These are phyloP conservation scores for Lepeophtheirus nordmannii DNA, from an alignment of 2,888 invertebrate species.

Conservation along the genomic window DNA sequence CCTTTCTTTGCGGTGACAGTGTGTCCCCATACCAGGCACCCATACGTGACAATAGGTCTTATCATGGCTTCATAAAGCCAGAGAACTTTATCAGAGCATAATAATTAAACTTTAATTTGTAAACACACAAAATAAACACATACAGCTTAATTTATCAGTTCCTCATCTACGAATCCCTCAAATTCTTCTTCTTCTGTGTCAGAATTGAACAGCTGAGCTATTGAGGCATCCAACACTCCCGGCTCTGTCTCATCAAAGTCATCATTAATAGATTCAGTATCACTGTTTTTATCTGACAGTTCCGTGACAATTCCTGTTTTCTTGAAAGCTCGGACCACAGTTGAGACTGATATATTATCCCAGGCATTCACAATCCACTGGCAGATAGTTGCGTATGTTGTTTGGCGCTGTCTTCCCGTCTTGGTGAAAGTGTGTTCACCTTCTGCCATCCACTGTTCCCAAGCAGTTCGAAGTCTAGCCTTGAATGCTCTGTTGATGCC, in stretches of 20 bases:
- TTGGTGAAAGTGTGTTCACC: not conserved
- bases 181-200: slow-evolving; percentile 2
- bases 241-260: not conserved
- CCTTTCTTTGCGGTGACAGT: too few species aligned
- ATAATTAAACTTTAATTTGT: not conserved
- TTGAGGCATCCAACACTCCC: not conserved
- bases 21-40: too few species aligned
- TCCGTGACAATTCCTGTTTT: not conserved
- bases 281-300: not conserved
- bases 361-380: slow-evolving; percentile 2
- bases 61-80: too few species aligned
- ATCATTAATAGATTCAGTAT: not conserved
- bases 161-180: slow-evolving; percentile 1
- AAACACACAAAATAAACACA: not conserved
- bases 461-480: not conserved
- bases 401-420: not conserved
- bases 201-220: not conserved
- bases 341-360: not conserved
- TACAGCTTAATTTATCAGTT: not conserved
- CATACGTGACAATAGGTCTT: too few species aligned
- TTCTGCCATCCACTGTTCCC: slow-evolving; percentile 2
- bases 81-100: too few species aligned
- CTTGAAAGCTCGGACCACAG: slow-evolving; percentile 1
- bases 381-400: not conserved
- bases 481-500: not conserved